Evolutionary conservation across 2,113 vertebrate genomes (phyloP).

Genomic region (Cranoglanis bouderius): DNA sequence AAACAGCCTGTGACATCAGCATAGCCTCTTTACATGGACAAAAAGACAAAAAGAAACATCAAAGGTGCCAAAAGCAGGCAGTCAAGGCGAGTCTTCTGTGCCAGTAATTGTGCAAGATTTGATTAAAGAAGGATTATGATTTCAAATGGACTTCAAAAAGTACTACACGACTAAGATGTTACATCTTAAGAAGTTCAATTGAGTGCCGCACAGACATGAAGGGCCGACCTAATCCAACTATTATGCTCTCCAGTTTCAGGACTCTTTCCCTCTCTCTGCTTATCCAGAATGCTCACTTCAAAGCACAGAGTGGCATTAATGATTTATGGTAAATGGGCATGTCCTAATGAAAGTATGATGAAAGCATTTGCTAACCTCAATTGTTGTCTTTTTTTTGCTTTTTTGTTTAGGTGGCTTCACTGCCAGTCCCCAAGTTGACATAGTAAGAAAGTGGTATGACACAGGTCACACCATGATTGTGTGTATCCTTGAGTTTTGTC

Average conservation of each 20-base stretch:
- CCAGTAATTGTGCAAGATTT: conserved; percentile 49
- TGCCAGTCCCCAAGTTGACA: conserved; percentile 20
- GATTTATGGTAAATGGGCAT: conserved; percentile 49
- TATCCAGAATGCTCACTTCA: conserved; percentile 56
- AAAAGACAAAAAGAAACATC: conserved; percentile 45
- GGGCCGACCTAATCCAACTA: conserved; percentile 49
- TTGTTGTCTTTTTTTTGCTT: conserved; percentile 25
- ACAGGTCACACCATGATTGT: background rate
- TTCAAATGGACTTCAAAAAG: conserved; percentile 54
- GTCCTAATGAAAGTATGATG: conserved; percentile 54
- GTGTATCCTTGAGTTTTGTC: background rate
- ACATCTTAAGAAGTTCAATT: conserved; percentile 53
- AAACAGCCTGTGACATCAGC: conserved; percentile 19
- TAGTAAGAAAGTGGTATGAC: conserved; percentile 16
- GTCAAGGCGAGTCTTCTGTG: conserved; percentile 10
- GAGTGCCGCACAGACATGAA: conserved; percentile 45
- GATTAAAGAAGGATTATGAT: conserved; percentile 58
- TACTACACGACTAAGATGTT: conserved; percentile 50
- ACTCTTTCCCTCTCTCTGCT: conserved; percentile 41
- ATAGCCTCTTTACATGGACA: conserved; percentile 39
- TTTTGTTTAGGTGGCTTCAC: background rate
- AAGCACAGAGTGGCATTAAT: conserved; percentile 49
- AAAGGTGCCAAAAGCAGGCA: conserved; percentile 42
- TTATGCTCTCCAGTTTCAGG: conserved; percentile 49
- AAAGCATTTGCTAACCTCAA: conserved; percentile 48